Base-by-base conservation (phyloP, 1,140 invertebrate genomes). In the Halesus radiatus region DNA sequence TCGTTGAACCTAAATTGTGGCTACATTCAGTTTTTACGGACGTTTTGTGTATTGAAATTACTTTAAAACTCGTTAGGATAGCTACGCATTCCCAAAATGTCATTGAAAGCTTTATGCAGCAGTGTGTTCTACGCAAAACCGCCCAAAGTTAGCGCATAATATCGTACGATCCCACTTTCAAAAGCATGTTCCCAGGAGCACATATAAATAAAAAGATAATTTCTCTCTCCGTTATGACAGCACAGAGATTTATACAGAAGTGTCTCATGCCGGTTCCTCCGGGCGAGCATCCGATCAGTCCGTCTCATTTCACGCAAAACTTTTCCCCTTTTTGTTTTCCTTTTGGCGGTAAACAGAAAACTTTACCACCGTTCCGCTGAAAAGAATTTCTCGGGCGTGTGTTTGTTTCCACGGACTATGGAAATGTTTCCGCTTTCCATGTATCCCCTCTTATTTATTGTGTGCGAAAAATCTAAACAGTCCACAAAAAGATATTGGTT, bases 261-360 rank as follows among this genome's bases (percentile, higher is more conserved):
- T 26, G 78, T 82, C 78, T 80, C 81, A 73, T 50, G 64, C 70
- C 10, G 29, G 72, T 64, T 62, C 68, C 76, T 32, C 58, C 60
- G 54, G 72, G 56, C 79, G 74, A 56, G 78, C 81, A 76, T 83
- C 74, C 79, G 75, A 83, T 83, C 79, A 78, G 77, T 83, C 75
- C 82, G 77, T 78, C 82, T 83, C 82, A 83, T 83, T 83, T 83
- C 79, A 79, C 76, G 78, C 76, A 58, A 82, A 82, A 79, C 60
- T 82, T 81, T 74, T 70, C 76, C 70, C 45, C 45, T 29, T 82
- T 83, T 80, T 83, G 82, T 83, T 83, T 83, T 81, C 37, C 72
- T 64, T 79, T 79, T 62, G 73, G 50, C 76, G 79, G 82, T 79
- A 79, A 83, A 83, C 79, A 81, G 79, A 78, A 83, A 83, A 79